Conservation (phyloP, 2,888 invertebrate species). For the Physocephala rufipes region DNA sequence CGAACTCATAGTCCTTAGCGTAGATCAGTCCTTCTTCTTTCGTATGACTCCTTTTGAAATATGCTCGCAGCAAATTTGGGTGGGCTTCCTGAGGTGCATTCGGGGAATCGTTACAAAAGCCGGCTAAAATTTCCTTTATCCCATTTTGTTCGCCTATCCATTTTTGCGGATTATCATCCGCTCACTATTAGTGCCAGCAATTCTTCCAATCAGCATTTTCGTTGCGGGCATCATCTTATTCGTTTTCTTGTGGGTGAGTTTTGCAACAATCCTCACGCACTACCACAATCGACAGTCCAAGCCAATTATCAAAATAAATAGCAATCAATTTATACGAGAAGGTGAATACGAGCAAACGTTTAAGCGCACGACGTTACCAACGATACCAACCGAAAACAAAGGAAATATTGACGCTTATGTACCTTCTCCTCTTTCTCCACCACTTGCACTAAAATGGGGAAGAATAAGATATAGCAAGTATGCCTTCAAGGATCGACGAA, state of each 20-base stretch:
- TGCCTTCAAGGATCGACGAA: constrained; percentile 32
- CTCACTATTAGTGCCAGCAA: too few species aligned
- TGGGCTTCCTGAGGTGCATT: constrained; percentile 50
- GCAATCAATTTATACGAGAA: constrained; percentile 51
- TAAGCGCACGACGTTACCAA: too few species aligned
- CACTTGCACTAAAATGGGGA: too few species aligned
- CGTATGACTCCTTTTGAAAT: constrained; percentile 18
- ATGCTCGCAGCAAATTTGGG: constrained; percentile 54
- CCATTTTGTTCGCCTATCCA: too few species aligned
- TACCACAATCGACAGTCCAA: constrained; percentile 45
- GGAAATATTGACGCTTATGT: constrained; percentile 31
- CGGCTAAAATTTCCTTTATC: too few species aligned
- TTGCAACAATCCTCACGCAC: constrained; percentile 37
- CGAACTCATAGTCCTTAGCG: neutral
- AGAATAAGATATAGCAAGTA: neutral
- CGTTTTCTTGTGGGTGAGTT: neutral
- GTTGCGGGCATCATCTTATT: constrained; percentile 38
- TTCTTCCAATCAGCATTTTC: too few species aligned
- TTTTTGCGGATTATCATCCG: too few species aligned
- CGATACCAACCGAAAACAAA: neutral
- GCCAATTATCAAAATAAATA: constrained; percentile 59
- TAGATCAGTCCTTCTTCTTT: constrained; percentile 3
- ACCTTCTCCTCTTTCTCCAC: constrained; percentile 29
- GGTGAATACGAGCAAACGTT: neutral
- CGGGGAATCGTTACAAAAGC: too few species aligned